These are phyloP conservation scores for Brachionus rotundiformis DNA, from an alignment of 1,140 invertebrate genomes.

Conservation along the genomic window DNA sequence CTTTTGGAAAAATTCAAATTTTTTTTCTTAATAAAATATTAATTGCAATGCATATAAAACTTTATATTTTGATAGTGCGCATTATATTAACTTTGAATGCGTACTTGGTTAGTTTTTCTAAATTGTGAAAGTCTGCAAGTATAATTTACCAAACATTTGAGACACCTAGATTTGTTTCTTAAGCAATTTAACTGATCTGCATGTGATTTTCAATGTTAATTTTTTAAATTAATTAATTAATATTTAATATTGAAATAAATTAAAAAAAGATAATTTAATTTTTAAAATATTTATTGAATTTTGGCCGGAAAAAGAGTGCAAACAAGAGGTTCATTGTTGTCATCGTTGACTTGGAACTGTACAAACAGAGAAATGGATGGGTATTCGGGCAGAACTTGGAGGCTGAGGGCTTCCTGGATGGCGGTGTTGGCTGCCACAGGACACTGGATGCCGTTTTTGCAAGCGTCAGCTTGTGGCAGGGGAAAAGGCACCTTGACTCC, in stretches of 20 bases:
- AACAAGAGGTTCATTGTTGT: background rate
- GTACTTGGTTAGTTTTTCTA: background rate
- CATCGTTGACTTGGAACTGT: constrained; percentile 12
- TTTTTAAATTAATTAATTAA: no score
- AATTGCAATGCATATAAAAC: background rate
- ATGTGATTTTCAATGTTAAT: no score
- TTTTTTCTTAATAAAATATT: background rate
- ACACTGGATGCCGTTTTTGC: constrained; percentile 14
- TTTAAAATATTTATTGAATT: constrained; percentile 38
- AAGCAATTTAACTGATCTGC: background rate
- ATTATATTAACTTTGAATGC: background rate
- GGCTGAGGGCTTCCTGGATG: background rate
- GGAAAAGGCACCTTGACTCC: constrained; percentile 49
- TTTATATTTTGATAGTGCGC: background rate
- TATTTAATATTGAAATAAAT: no score
- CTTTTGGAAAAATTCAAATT: background rate
- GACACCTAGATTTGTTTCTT: background rate
- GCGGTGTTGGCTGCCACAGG: background rate
- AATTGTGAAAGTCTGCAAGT: background rate
- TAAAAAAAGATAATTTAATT: background rate
- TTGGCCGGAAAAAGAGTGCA: constrained; percentile 19
- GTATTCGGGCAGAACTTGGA: constrained; percentile 6
- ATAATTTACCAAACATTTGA: background rate
- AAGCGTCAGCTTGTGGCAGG: constrained; percentile 33
- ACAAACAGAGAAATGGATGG: constrained; percentile 32